Conservation (phyloP, 92 coral and sea anemone genomes). For the Phymanthus crucifer region DNA sequence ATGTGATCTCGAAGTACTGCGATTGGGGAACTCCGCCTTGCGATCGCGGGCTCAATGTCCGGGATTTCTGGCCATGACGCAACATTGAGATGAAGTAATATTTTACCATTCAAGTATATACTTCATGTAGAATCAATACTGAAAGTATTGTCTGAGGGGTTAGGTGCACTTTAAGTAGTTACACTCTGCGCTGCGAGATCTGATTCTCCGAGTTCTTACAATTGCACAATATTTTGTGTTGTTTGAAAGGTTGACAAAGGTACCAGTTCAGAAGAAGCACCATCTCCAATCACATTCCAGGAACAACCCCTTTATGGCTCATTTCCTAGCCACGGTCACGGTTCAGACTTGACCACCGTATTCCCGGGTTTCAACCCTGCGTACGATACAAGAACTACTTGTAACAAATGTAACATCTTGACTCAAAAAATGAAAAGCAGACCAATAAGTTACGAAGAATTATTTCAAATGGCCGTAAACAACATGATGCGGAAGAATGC, state of each 20-base stretch:
- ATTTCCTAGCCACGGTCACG: background rate
- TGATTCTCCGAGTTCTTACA: too few species aligned
- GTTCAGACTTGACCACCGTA: background rate
- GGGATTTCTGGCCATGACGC: too few species aligned
- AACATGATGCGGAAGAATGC: slow-evolving; percentile 8
- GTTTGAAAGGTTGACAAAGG: background rate
- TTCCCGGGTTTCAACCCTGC: slow-evolving; percentile 4
- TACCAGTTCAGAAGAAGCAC: background rate
- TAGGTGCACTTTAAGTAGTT: too few species aligned
- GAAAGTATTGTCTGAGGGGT: too few species aligned
- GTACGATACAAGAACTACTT: background rate
- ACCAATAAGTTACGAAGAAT: background rate
- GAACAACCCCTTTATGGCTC: background rate
- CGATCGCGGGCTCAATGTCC: too few species aligned
- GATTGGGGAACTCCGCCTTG: too few species aligned
- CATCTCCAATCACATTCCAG: background rate
- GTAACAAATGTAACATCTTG: slow-evolving; percentile 7
- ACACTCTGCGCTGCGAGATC: too few species aligned
- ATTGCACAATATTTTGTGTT: background rate
- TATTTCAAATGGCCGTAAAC: slow-evolving; percentile 1
- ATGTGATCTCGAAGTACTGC: too few species aligned
- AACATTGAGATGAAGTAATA: too few species aligned
- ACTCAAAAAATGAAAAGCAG: slow-evolving; percentile 2
- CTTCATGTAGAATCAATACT: too few species aligned
- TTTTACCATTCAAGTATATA: too few species aligned